Conservation (phyloP, 1,140 invertebrate genomes). For the Zaprionus ghesquierei region DNA sequence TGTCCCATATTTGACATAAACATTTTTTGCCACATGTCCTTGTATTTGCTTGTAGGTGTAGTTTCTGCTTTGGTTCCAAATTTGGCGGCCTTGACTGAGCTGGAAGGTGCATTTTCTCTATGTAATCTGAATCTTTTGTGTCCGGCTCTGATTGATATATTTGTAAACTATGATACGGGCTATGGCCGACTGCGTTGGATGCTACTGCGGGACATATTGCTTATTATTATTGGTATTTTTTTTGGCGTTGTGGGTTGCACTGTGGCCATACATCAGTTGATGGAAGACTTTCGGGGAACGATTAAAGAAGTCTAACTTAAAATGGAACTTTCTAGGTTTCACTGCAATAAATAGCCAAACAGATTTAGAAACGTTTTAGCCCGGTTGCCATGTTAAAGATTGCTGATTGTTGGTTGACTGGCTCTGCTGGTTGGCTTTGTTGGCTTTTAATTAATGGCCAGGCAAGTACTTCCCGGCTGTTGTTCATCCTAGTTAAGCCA, state of each 20-base stretch:
- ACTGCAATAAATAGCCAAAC: conserved; percentile 35
- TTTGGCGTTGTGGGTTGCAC: conserved; percentile 56
- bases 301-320: conserved; percentile 1
- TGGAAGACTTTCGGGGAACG: conserved; percentile 41
- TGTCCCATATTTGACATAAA: not conserved
- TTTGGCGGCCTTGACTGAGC: conserved; percentile 57
- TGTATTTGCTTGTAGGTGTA: conserved; percentile 16
- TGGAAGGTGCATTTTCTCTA: conserved; percentile 62
- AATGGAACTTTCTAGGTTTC: not conserved
- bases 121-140: conserved; percentile 61
- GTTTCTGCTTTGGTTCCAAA: conserved; percentile 59
- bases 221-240: conserved; percentile 49
- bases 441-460: conserved; percentile 67
- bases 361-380: conserved; percentile 32
- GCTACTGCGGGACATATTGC: conserved; percentile 45
- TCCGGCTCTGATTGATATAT: conserved; percentile 58
- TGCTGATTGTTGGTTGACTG: conserved; percentile 5
- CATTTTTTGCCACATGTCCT: not conserved
- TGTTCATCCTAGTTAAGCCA: conserved; percentile 39
- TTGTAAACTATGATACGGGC: conserved; percentile 45
- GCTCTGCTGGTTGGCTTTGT: conserved; percentile 11
- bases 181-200: conserved; percentile 57
- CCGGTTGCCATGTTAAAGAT: conserved; percentile 10
- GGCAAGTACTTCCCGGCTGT: conserved; percentile 50
- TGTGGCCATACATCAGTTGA: conserved; percentile 49